These are phyloP conservation scores for Eristalis tenax DNA, from an alignment of 2,888 invertebrate species.

Conservation along the genomic window DNA sequence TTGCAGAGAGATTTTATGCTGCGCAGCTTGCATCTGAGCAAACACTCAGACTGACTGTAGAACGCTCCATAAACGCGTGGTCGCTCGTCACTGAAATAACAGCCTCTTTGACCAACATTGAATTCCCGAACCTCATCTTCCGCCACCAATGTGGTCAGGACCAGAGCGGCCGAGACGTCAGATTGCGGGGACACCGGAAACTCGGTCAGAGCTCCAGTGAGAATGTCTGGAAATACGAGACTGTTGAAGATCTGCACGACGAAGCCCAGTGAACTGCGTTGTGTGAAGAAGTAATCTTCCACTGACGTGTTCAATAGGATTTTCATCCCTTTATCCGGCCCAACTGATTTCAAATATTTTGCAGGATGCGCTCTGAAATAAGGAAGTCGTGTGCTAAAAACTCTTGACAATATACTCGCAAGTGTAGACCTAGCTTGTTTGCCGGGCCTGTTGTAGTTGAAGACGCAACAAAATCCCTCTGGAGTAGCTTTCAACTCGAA, in stretches of 20 bases:
- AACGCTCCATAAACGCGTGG: slow-evolving; percentile 42
- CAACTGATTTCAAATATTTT: slow-evolving; percentile 52
- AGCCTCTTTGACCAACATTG: slow-evolving; percentile 73
- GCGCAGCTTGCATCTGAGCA: slow-evolving; percentile 74
- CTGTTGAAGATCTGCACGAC: slow-evolving; percentile 74
- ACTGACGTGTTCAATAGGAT: slow-evolving; percentile 75
- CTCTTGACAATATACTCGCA: neutral
- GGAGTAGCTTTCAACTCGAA: slow-evolving; percentile 69
- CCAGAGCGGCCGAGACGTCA: slow-evolving; percentile 68
- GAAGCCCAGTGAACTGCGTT: slow-evolving; percentile 72
- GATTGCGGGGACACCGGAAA: slow-evolving; percentile 73
- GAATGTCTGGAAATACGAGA: slow-evolving; percentile 71
- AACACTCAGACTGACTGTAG: slow-evolving; percentile 74
- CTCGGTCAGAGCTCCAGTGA: slow-evolving; percentile 68
- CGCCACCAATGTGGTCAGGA: slow-evolving; percentile 67
- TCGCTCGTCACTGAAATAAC: slow-evolving; percentile 75
- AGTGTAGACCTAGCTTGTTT: slow-evolving; percentile 22
- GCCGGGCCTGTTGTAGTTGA: slow-evolving; percentile 72
- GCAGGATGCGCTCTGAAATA: neutral
- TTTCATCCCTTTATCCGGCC: slow-evolving; percentile 70
- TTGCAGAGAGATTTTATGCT: slow-evolving; percentile 73
- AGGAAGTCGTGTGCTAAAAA: neutral
- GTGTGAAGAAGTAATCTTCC: slow-evolving; percentile 74
- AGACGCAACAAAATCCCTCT: slow-evolving; percentile 76
- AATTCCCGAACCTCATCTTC: slow-evolving; percentile 70